phyloP scores from a whole-genome alignment of 2,797 vertebrate species.

The Psittacula derbiana region DNA sequence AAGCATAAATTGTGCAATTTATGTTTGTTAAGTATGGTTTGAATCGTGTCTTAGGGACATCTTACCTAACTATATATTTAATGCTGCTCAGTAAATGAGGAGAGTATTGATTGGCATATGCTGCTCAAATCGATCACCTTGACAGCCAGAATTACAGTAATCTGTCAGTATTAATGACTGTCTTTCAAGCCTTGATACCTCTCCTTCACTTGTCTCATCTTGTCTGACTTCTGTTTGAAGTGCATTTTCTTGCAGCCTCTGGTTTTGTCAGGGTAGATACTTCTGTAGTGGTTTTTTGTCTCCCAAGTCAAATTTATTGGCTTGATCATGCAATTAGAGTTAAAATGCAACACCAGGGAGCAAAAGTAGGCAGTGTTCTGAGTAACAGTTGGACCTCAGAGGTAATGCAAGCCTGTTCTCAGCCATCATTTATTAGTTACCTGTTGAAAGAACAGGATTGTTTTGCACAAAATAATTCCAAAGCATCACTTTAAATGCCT shows the following conservation, averaged over 20 bases:
- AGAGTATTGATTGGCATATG: slow-evolving; percentile 94
- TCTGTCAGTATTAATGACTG: slow-evolving; percentile 98
- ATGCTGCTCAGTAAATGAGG: slow-evolving; percentile 84
- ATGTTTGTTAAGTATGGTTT: slow-evolving; percentile 82
- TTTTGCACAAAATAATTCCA: slow-evolving; percentile 71
- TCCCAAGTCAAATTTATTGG: slow-evolving; percentile 75
- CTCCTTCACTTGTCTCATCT: slow-evolving; percentile 73
- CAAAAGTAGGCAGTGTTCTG: slow-evolving; percentile 62
- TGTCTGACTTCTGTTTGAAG: slow-evolving; percentile 76
- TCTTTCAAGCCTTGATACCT: slow-evolving; percentile 82
- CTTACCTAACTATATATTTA: slow-evolving; percentile 80
- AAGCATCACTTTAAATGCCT: slow-evolving; percentile 68
- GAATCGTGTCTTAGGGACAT: slow-evolving; percentile 75
- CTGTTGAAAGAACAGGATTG: slow-evolving; percentile 66
- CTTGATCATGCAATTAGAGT: slow-evolving; percentile 78
- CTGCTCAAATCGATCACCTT: slow-evolving; percentile 93
- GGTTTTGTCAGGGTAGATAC: slow-evolving; percentile 74
- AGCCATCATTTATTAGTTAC: slow-evolving; percentile 71
- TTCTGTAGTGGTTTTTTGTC: slow-evolving; percentile 66
- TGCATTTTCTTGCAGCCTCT: slow-evolving; percentile 76
- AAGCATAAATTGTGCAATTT: slow-evolving; percentile 80
- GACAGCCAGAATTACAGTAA: slow-evolving; percentile 99
- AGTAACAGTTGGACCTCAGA: slow-evolving; percentile 60
- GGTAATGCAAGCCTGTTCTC: slow-evolving; percentile 65
- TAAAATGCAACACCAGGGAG: slow-evolving; percentile 68